These are phyloP conservation scores for Drosophila pseudoananassae DNA, from an alignment of 1,140 invertebrate genomes.

Conservation along the genomic window DNA sequence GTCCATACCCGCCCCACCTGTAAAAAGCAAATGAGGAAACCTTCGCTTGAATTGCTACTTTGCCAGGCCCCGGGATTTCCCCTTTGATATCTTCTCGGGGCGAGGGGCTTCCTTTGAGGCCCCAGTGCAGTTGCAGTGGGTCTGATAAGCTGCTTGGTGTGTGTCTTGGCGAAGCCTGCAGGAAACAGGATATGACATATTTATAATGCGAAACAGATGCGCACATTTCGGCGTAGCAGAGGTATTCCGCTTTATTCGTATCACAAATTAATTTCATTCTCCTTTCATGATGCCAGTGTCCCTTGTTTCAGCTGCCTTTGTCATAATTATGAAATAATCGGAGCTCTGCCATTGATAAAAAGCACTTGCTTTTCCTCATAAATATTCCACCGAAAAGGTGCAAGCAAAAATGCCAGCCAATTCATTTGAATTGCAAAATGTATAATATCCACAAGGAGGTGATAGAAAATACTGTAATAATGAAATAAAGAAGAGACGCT, in stretches of 20 bases:
- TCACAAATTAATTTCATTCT: constrained; percentile 48
- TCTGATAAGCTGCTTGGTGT: constrained; percentile 55
- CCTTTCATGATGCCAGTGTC: constrained; percentile 23
- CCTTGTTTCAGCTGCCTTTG: constrained; percentile 47
- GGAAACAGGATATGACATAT: constrained; percentile 83
- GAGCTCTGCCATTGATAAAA: constrained; percentile 28
- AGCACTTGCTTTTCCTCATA: constrained; percentile 32
- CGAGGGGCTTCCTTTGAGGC: constrained; percentile 40
- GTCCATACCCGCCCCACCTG: neutral
- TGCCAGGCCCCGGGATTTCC: constrained; percentile 7
- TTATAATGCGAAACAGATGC: constrained; percentile 79
- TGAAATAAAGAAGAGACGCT: constrained; percentile 45
- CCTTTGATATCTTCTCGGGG: constrained; percentile 4
- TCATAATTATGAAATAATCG: constrained; percentile 55
- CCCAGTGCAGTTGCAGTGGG: constrained; percentile 24
- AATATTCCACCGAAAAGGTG: constrained; percentile 36
- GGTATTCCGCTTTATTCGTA: constrained; percentile 8
- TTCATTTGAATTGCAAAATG: constrained; percentile 46
- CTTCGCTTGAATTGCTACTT: constrained; percentile 40
- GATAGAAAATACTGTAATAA: constrained; percentile 20
- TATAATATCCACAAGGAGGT: constrained; percentile 21
- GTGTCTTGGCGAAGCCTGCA: constrained; percentile 37
- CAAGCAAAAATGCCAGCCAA: constrained; percentile 8
- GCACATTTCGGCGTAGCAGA: constrained; percentile 40
- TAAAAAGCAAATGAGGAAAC: constrained; percentile 31